These are phyloP conservation scores for Microplitis deprimator DNA, from an alignment of 2,888 invertebrate species.

Conservation along the genomic window DNA sequence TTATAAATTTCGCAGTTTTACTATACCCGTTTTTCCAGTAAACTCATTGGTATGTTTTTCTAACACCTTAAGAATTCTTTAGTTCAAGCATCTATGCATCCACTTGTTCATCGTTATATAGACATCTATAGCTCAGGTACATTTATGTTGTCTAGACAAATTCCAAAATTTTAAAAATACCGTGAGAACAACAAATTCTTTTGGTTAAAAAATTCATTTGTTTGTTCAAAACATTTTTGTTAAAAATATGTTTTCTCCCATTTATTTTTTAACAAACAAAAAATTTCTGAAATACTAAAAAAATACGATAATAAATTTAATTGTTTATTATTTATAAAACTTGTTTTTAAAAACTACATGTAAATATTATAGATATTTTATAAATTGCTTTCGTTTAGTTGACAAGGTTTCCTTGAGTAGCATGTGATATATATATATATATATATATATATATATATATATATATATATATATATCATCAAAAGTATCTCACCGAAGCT, in stretches of 20 bases:
- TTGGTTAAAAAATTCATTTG: neutral
- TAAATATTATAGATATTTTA: neutral
- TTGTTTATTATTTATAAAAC: neutral
- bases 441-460: no score
- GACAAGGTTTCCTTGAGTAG: neutral
- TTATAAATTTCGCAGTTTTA: neutral
- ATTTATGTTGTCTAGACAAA: neutral
- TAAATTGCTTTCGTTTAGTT: neutral
- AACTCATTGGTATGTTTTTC: conserved; percentile 29
- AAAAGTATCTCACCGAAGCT: neutral
- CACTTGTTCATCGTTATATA: neutral
- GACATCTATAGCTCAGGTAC: neutral
- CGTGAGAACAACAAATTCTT: neutral
- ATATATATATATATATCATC: conserved; percentile 32
- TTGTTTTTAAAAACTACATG: neutral
- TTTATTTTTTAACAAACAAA: neutral
- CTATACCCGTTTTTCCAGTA: neutral
- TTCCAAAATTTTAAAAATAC: neutral
- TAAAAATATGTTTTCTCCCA: neutral
- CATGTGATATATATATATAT: conserved; percentile 26
- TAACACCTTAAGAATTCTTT: conserved; percentile 10
- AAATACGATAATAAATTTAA: neutral
- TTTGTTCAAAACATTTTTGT: neutral
- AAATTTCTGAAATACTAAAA: neutral
- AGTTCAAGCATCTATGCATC: neutral